Conservation (phyloP, 1,140 invertebrate genomes). For the Hypothenemus hampei region DNA sequence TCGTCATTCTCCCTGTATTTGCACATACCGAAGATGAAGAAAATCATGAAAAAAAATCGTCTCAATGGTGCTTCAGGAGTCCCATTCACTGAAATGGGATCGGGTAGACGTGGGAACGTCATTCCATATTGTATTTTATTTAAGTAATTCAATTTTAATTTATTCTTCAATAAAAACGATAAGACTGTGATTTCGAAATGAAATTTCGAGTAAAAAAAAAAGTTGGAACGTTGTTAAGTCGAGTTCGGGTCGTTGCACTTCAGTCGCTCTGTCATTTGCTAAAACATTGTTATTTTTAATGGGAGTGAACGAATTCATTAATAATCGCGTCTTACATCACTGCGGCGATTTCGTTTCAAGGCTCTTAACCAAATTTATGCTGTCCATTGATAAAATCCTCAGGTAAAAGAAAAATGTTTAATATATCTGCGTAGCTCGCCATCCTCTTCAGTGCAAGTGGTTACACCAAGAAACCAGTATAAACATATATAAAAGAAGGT, state of each 20-base stretch:
- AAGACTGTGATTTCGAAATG: neutral
- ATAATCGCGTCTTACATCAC: slow-evolving; percentile 19
- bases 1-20: slow-evolving; percentile 8
- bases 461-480: neutral
- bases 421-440: too few species aligned
- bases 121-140: too few species aligned
- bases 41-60: slow-evolving; percentile 2
- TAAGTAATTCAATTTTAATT: too few species aligned
- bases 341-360: slow-evolving; percentile 14
- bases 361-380: slow-evolving; percentile 10
- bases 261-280: neutral
- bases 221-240: neutral
- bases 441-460: too few species aligned
- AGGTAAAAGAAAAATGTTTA: slow-evolving; percentile 11
- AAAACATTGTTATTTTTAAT: slow-evolving; percentile 19
- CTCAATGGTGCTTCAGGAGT: slow-evolving; percentile 5
- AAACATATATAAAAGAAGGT: slow-evolving; percentile 6
- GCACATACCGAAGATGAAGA: slow-evolving; percentile 11
- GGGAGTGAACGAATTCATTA: slow-evolving; percentile 10
- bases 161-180: too few species aligned
- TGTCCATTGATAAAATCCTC: slow-evolving; percentile 18
- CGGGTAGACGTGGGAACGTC: slow-evolving; percentile 2
- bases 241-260: neutral
- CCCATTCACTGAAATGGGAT: slow-evolving; percentile 4
- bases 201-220: neutral